These are phyloP conservation scores for Papilio machaon DNA, from an alignment of 1,140 invertebrate species.

Conservation along the genomic window DNA sequence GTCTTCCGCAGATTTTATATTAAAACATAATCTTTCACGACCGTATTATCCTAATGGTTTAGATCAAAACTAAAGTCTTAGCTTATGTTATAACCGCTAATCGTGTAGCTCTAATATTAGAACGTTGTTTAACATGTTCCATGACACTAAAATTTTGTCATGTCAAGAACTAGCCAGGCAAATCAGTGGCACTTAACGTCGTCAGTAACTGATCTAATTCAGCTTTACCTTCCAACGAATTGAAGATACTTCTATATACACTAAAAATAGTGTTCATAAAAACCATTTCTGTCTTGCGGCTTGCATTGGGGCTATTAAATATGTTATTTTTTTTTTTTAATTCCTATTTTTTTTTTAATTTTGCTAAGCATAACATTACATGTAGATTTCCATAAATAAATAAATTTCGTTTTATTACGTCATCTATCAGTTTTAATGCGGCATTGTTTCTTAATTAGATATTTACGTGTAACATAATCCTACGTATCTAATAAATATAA, in stretches of 20 bases:
- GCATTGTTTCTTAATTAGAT: constrained; percentile 21
- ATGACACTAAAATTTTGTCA: not conserved
- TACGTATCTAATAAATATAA: not conserved
- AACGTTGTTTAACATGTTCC: not conserved
- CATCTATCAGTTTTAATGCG: not conserved
- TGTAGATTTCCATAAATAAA: constrained; percentile 4
- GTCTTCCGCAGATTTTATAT: constrained; percentile 29
- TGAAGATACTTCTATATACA: too few relatives aligned
- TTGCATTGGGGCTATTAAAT: too few relatives aligned
- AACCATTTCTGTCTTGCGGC: too few relatives aligned
- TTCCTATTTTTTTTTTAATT: not conserved
- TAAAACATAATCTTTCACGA: constrained; percentile 20
- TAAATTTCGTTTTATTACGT: not conserved
- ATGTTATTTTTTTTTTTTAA: too few relatives aligned
- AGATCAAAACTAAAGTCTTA: not conserved
- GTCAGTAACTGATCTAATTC: too few relatives aligned
- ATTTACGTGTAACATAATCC: constrained; percentile 23
- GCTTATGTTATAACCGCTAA: not conserved
- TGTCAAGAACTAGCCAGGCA: not conserved
- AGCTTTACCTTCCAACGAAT: too few relatives aligned
- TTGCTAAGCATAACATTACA: not conserved
- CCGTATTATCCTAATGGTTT: constrained; percentile 4
- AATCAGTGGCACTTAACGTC: not conserved
- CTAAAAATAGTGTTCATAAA: too few relatives aligned
- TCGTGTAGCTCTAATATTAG: not conserved